Conservation (phyloP, 2,797 vertebrate species). For the Lepus oiostolus region DNA sequence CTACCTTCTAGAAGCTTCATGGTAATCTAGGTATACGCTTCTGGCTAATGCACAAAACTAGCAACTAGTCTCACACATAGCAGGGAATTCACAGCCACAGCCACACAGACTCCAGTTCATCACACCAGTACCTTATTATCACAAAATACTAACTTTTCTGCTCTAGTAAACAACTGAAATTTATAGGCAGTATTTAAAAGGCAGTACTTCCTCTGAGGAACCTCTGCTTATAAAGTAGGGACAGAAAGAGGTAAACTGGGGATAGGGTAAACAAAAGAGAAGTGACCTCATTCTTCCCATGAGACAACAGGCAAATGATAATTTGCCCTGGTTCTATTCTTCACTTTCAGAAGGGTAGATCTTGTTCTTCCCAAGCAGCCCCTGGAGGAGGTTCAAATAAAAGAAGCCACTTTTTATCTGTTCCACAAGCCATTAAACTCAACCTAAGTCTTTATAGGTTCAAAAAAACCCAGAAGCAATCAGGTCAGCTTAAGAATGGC, state of each 20-base stretch:
- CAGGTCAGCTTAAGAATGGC: slow-evolving; percentile 24
- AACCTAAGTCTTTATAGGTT: neutral
- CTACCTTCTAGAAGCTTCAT: slow-evolving; percentile 48
- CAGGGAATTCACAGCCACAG: neutral
- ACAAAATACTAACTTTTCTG: neutral
- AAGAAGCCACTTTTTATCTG: slow-evolving; percentile 51
- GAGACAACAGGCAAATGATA: neutral
- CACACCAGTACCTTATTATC: slow-evolving; percentile 36
- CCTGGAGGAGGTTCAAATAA: slow-evolving; percentile 50
- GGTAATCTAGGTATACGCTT: neutral
- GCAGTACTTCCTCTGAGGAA: slow-evolving; percentile 29
- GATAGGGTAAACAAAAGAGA: neutral
- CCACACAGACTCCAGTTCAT: neutral
- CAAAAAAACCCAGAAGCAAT: slow-evolving; percentile 65
- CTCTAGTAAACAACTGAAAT: slow-evolving; percentile 26
- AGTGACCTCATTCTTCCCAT: slow-evolving; percentile 11
- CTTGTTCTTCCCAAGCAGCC: slow-evolving; percentile 21
- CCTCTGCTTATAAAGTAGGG: neutral
- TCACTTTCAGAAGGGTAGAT: slow-evolving; percentile 41
- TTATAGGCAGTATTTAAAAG: neutral
- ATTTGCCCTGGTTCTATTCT: neutral
- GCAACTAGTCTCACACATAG: slow-evolving; percentile 5
- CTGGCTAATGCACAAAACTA: slow-evolving; percentile 18
- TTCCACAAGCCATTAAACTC: slow-evolving; percentile 16
- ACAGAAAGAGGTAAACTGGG: neutral